Conservation (phyloP, 2,888 invertebrate genomes). For the Dasysyrphus tricinctus region DNA sequence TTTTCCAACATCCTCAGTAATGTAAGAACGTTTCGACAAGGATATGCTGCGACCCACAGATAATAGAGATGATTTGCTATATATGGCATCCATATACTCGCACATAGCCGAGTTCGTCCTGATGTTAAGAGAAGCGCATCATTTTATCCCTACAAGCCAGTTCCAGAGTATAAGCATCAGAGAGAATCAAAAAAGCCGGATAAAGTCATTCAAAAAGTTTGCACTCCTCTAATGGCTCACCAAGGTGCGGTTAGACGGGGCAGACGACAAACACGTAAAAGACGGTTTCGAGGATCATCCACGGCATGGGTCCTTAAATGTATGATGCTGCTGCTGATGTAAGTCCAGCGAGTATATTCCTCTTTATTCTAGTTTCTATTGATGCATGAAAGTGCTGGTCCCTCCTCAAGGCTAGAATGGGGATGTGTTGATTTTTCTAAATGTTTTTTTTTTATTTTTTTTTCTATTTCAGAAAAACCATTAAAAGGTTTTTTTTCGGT, state of each 20-base stretch:
- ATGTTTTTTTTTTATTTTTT: slow-evolving; percentile 48
- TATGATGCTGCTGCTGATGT: slow-evolving; percentile 13
- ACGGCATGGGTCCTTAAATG: slow-evolving; percentile 19
- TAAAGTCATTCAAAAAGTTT: slow-evolving; percentile 71
- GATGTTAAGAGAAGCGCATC: slow-evolving; percentile 8
- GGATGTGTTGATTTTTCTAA: slow-evolving; percentile 73
- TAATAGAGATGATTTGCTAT: slow-evolving; percentile 66
- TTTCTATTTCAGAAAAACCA: slow-evolving; percentile 37
- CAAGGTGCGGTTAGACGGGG: slow-evolving; percentile 20
- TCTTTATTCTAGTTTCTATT: slow-evolving; percentile 37
- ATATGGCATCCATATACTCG: slow-evolving; percentile 2
- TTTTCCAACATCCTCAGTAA: slow-evolving; percentile 40
- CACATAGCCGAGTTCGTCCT: slow-evolving; percentile 24
- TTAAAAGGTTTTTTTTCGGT: slow-evolving; percentile 72
- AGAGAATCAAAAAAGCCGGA: slow-evolving; percentile 54
- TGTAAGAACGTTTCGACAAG: slow-evolving; percentile 36
- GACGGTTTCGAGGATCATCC: slow-evolving; percentile 41
- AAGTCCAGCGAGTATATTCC: slow-evolving; percentile 45
- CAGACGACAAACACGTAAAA: slow-evolving; percentile 21
- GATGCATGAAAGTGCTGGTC: slow-evolving; percentile 57
- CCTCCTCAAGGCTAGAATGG: background rate
- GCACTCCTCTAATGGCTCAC: slow-evolving; percentile 46
- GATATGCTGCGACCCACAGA: slow-evolving; percentile 30
- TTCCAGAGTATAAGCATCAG: background rate
- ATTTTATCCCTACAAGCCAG: slow-evolving; percentile 14